phyloP scores from a whole-genome alignment of 2,113 vertebrate genomes.

The Ctenodactylus gundi region DNA sequence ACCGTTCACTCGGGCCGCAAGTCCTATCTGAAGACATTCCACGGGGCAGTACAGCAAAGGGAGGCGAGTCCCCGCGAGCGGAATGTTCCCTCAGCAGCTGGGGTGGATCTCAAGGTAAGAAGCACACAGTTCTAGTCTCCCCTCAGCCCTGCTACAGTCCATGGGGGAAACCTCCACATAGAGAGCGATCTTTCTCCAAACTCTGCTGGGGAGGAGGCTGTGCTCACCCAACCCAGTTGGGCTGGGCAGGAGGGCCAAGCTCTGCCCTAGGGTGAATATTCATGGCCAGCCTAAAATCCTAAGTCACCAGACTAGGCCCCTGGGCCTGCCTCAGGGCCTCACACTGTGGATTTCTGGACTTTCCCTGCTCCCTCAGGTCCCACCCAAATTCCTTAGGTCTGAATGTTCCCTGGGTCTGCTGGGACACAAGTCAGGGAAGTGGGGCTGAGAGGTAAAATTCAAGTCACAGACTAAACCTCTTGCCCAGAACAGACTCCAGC shows the following conservation, averaged over 20 bases:
- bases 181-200: not conserved
- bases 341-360: not conserved
- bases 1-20: fast-evolving
- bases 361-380: not conserved
- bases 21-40: not conserved
- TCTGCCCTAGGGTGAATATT: not conserved
- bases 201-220: not conserved
- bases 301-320: not conserved
- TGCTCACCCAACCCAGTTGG: not conserved
- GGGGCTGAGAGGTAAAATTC: not conserved
- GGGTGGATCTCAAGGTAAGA: not conserved
- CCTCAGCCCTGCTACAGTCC: not conserved
- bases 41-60: not conserved
- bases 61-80: not conserved
- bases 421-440: not conserved
- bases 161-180: fast-evolving
- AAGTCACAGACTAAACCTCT: not conserved
- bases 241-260: not conserved
- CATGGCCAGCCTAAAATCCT: not conserved
- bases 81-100: not conserved
- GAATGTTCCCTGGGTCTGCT: not conserved
- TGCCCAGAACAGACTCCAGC: not conserved
- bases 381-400: not conserved
- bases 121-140: fast-evolving
- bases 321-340: not conserved